These are phyloP conservation scores for Thalpophila matura DNA, from an alignment of 2,888 invertebrate genomes.

Conservation along the genomic window DNA sequence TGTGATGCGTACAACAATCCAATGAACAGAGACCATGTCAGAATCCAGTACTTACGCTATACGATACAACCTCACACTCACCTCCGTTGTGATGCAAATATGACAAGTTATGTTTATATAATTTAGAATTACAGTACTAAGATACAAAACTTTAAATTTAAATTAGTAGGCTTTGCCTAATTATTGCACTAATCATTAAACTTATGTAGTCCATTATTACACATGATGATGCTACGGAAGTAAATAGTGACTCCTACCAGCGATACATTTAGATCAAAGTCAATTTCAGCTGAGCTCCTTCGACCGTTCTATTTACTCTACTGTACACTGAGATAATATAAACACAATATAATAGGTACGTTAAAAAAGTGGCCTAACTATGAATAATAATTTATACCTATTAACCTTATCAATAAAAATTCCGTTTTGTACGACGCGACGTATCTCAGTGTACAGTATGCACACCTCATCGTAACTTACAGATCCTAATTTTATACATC, in stretches of 20 bases:
- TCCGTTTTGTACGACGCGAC: slow-evolving; percentile 54
- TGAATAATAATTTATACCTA: slow-evolving; percentile 57
- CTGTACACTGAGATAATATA: slow-evolving; percentile 66
- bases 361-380: slow-evolving; percentile 56
- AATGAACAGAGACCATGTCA: slow-evolving; percentile 63
- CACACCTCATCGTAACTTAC: slow-evolving; percentile 68
- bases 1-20: slow-evolving; percentile 69
- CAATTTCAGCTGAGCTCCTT: slow-evolving; percentile 60
- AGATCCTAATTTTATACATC: slow-evolving; percentile 76
- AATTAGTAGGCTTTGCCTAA: slow-evolving; percentile 89
- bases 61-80: slow-evolving; percentile 70
- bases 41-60: slow-evolving; percentile 55
- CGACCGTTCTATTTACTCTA: slow-evolving; percentile 59
- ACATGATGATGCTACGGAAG: slow-evolving; percentile 84
- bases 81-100: slow-evolving; percentile 64
- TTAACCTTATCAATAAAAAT: slow-evolving; percentile 52
- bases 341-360: slow-evolving; percentile 45
- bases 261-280: slow-evolving; percentile 57
- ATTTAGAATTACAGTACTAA: slow-evolving; percentile 84
- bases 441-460: slow-evolving; percentile 69
- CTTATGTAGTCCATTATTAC: slow-evolving; percentile 84
- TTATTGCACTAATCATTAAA: slow-evolving; percentile 88
- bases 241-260: slow-evolving; percentile 68
- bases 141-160: slow-evolving; percentile 85
- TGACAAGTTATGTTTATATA: slow-evolving; percentile 69